A percentile compares a stretch with the other conserved stretches of the same genome.
These are phyloP conservation scores for Cepaea nemoralis DNA, from an alignment of 1,140 invertebrate species.

Conservation along the genomic window DNA sequence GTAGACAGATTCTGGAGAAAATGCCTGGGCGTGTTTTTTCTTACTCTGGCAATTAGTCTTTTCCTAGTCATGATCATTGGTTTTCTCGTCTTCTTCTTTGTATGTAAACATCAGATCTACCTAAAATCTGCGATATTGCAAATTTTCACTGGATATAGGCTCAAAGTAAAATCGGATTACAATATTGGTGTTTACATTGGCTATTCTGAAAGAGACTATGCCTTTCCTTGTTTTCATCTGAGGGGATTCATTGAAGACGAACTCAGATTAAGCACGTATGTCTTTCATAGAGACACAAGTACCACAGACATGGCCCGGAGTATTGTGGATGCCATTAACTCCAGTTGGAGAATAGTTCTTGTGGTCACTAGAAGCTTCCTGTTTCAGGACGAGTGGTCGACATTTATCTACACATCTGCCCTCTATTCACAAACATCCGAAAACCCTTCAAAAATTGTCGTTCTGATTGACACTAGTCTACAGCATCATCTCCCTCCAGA, in stretches of 20 bases:
- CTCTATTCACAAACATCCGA: background rate
- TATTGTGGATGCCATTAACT: background rate
- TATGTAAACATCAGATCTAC: background rate
- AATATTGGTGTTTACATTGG: constrained; percentile 1
- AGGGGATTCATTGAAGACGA: background rate
- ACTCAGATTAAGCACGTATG: background rate
- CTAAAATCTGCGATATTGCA: background rate
- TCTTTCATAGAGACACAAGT: background rate
- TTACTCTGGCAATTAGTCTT: background rate
- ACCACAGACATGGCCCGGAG: background rate
- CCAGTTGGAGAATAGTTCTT: background rate
- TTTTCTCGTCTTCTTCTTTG: background rate
- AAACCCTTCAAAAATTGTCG: background rate
- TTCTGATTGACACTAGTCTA: background rate
- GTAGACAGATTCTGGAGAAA: background rate
- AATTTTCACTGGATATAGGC: background rate
- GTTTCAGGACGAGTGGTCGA: background rate
- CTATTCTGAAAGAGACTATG: background rate
- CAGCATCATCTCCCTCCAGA: background rate
- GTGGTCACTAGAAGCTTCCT: background rate
- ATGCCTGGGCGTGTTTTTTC: background rate
- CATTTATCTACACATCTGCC: background rate
- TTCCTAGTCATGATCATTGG: background rate
- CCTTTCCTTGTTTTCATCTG: background rate
- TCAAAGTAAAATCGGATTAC: background rate